phyloP scores from a whole-genome alignment of 1,140 invertebrate genomes.

The Hypsibius dujardini region DNA sequence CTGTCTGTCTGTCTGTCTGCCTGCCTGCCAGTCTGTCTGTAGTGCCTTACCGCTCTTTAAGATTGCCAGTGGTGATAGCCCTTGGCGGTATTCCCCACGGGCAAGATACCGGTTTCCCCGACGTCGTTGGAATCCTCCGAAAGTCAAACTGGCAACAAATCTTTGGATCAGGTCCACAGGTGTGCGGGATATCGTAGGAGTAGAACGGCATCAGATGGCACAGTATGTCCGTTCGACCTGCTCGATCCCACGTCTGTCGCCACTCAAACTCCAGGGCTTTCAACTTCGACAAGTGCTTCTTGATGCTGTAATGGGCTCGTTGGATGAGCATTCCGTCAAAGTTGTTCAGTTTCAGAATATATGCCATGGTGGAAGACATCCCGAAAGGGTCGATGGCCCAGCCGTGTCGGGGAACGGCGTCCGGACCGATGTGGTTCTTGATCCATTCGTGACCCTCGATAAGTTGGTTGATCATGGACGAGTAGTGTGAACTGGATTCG shows the following conservation, averaged over 20 bases:
- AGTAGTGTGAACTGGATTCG: conserved; percentile 44
- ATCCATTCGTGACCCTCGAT: too few species aligned
- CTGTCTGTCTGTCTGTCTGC: too few species aligned
- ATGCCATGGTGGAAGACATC: conserved; percentile 67
- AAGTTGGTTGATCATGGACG: too few species aligned
- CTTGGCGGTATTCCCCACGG: conserved; percentile 67
- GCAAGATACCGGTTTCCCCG: conserved; percentile 48
- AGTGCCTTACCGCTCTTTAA: conserved; percentile 55
- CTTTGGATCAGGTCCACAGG: conserved; percentile 92
- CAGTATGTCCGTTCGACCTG: conserved; percentile 60
- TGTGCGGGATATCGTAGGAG: conserved; percentile 90
- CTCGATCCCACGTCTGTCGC: conserved; percentile 78
- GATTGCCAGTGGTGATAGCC: conserved; percentile 60
- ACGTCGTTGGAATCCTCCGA: conserved; percentile 58
- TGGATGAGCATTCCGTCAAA: conserved; percentile 76
- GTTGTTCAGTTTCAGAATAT: too few species aligned
- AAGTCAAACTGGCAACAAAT: conserved; percentile 98
- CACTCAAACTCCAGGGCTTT: conserved; percentile 70
- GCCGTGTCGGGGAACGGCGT: too few species aligned
- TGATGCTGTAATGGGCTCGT: conserved; percentile 81
- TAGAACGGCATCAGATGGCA: conserved; percentile 99
- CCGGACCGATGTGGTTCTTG: too few species aligned
- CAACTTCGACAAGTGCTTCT: conserved; percentile 66
- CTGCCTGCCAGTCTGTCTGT: too few species aligned
- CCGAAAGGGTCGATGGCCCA: conserved; percentile 97